phyloP scores from a whole-genome alignment of 2,113 vertebrate genomes.

The Halichoerus grypus region DNA sequence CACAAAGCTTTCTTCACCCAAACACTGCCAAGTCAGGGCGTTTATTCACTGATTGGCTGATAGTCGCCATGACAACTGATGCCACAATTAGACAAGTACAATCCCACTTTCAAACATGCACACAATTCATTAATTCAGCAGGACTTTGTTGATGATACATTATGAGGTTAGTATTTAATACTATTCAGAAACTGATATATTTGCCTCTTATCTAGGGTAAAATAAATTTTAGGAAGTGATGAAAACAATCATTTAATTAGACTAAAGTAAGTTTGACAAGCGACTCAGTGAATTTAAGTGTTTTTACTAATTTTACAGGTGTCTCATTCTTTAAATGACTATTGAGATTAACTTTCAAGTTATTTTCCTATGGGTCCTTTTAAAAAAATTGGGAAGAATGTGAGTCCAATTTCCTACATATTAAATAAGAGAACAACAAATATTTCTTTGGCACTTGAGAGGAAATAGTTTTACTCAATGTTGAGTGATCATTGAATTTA shows the following conservation, averaged over 20 bases:
- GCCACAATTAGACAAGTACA: conserved; percentile 97
- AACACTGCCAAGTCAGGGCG: conserved; percentile 95
- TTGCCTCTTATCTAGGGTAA: conserved; percentile 87
- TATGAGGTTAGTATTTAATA: conserved; percentile 90
- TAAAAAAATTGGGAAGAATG: background rate
- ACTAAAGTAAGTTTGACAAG: conserved; percentile 84
- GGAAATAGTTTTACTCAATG: conserved; percentile 63
- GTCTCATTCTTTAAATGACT: conserved; percentile 61
- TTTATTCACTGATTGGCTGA: conserved; percentile 95
- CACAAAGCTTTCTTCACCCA: conserved; percentile 94
- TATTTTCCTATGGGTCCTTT: conserved; percentile 57
- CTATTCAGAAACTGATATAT: conserved; percentile 87
- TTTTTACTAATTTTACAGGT: conserved; percentile 83
- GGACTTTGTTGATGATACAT: conserved; percentile 90
- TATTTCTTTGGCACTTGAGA: conserved; percentile 58
- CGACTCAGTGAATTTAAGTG: conserved; percentile 77
- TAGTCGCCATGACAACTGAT: conserved; percentile 97
- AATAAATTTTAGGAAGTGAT: conserved; percentile 87
- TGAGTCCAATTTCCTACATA: conserved; percentile 46
- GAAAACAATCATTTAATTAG: conserved; percentile 88
- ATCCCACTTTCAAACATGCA: conserved; percentile 94
- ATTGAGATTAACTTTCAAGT: conserved; percentile 62
- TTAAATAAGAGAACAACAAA: conserved; percentile 67
- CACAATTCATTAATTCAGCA: conserved; percentile 95
- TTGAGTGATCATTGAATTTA: conserved; percentile 66